phyloP scores from a whole-genome alignment of 2,113 vertebrate species.

The Cebus imitator region DNA sequence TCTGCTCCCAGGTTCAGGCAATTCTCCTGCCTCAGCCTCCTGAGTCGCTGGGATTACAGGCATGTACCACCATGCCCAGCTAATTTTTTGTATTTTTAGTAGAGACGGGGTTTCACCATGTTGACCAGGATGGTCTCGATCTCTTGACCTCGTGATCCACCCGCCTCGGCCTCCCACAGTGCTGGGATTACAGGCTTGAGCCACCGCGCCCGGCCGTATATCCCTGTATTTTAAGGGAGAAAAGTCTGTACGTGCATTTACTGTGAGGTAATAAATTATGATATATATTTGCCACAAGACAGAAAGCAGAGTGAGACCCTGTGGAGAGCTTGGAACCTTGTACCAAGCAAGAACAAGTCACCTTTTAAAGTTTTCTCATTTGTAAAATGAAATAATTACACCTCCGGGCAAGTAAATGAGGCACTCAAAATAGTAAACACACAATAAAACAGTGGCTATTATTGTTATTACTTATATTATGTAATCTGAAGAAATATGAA shows the following conservation, averaged over 20 bases:
- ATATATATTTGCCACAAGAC: background rate
- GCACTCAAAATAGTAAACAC: background rate
- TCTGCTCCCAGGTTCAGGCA: no score
- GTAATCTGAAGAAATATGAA: background rate
- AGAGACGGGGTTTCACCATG: no score
- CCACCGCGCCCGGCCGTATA: no score
- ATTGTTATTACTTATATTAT: background rate
- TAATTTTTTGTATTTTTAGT: no score
- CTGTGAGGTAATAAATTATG: background rate
- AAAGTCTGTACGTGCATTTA: background rate
- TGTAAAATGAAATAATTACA: background rate
- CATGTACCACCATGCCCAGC: no score
- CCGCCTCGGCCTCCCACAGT: no score
- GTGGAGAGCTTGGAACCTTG: background rate
- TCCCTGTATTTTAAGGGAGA: background rate
- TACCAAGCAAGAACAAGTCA: background rate
- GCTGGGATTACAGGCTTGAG: no score
- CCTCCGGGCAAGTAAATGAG: background rate
- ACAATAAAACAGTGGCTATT: background rate
- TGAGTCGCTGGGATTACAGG: no score
- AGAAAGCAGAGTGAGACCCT: background rate
- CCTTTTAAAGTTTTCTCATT: background rate
- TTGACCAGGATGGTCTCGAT: no score
- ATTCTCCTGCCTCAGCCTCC: no score
- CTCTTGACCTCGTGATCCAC: no score